Conservation (phyloP, 1,140 invertebrate species). For the Elymnias hypermnestra region DNA sequence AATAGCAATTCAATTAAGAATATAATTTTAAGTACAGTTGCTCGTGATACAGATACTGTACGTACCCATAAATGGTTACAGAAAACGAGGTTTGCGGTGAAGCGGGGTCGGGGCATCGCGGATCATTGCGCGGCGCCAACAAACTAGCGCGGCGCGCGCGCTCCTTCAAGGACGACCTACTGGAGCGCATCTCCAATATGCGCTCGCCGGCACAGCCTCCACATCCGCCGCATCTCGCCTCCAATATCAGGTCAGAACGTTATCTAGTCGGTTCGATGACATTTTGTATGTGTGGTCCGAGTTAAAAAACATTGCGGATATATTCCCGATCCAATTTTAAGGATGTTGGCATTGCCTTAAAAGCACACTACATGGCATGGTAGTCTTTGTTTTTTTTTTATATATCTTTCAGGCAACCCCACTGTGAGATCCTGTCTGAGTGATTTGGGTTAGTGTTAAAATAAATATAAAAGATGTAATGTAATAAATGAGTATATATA, state of each 20-base stretch:
- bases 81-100: conserved; percentile 60
- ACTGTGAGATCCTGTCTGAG: no score
- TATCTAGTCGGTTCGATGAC: conserved; percentile 30
- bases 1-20: no score
- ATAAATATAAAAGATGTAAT: no score
- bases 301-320: neutral
- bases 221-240: conserved; percentile 62
- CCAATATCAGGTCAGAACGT: conserved; percentile 50
- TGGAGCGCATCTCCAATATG: conserved; percentile 92
- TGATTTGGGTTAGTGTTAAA: no score
- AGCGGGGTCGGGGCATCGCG: conserved; percentile 77
- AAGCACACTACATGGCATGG: no score
- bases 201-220: conserved; percentile 79
- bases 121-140: conserved; percentile 82
- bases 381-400: no score
- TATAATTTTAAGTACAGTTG: no score
- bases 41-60: no score
- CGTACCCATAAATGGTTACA: conserved; percentile 30
- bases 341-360: no score
- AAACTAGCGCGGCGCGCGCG: conserved; percentile 89
- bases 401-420: no score
- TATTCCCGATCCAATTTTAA: no score
- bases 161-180: conserved; percentile 93
- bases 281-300: neutral
- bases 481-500: no score